A percentile compares a stretch with the other conserved stretches of the same genome.
These are phyloP conservation scores for Oxytorus armatus DNA, from an alignment of 2,888 invertebrate species.

Conservation along the genomic window DNA sequence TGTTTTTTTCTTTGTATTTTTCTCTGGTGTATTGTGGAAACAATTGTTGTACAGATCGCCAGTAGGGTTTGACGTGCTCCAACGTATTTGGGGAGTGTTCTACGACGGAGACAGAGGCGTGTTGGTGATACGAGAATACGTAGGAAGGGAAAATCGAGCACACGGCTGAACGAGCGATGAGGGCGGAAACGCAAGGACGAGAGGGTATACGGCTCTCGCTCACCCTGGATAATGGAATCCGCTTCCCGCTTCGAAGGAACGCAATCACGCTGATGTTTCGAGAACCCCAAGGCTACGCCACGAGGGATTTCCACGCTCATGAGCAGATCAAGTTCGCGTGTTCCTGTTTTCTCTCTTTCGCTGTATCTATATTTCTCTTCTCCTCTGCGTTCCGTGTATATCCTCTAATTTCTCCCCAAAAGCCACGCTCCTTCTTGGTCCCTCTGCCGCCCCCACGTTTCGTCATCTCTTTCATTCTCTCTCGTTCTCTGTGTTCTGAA, in stretches of 20 bases:
- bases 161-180: slow-evolving; percentile 46
- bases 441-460: slow-evolving; percentile 55
- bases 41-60: slow-evolving; percentile 31
- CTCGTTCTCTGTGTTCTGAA: slow-evolving; percentile 69
- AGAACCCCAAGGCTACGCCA: slow-evolving; percentile 81
- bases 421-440: slow-evolving; percentile 3
- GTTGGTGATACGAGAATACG: slow-evolving; percentile 35
- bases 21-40: slow-evolving; percentile 26
- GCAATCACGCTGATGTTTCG: slow-evolving; percentile 84
- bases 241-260: slow-evolving; percentile 80
- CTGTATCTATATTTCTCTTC: slow-evolving; percentile 70
- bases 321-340: slow-evolving; percentile 82
- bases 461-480: slow-evolving; percentile 63
- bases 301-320: slow-evolving; percentile 83
- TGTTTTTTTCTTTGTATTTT: background rate
- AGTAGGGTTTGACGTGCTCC: slow-evolving; percentile 31
- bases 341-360: slow-evolving; percentile 70
- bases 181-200: slow-evolving; percentile 73
- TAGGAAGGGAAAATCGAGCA: slow-evolving; percentile 50
- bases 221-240: slow-evolving; percentile 82
- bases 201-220: slow-evolving; percentile 64
- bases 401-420: slow-evolving; percentile 35
- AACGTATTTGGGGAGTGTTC: slow-evolving; percentile 39
- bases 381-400: slow-evolving; percentile 26
- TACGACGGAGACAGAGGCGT: slow-evolving; percentile 18